Percentiles rank a stretch among this genome's conserved stretches.
These are phyloP conservation scores for Samia ricini DNA, from an alignment of 1,140 invertebrate species.

Conservation along the genomic window DNA sequence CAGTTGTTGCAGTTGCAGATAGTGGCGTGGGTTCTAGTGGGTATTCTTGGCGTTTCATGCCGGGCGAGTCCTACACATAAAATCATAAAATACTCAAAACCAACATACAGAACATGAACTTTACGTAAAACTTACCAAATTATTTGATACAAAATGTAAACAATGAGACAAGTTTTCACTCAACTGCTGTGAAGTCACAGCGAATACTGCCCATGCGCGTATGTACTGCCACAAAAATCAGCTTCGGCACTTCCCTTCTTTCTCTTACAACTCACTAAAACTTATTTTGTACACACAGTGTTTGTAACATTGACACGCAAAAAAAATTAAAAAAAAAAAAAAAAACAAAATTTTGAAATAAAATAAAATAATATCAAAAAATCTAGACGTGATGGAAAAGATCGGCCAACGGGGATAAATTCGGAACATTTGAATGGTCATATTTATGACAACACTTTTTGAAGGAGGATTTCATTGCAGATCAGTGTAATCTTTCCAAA, in stretches of 20 bases:
- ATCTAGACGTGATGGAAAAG: constrained; percentile 25
- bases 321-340: too few relatives aligned
- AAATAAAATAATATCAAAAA: constrained; percentile 18
- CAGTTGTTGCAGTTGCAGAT: too few relatives aligned
- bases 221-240: constrained; percentile 18
- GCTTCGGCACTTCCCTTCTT: constrained; percentile 13
- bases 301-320: too few relatives aligned
- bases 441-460: constrained; percentile 20
- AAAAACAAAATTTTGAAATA: constrained; percentile 12
- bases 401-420: constrained; percentile 22
- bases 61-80: too few relatives aligned
- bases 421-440: constrained; percentile 19
- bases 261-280: constrained; percentile 15
- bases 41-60: too few relatives aligned
- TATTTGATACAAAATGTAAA: constrained; percentile 20
- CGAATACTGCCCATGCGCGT: constrained; percentile 18
- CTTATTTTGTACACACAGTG: constrained; percentile 20
- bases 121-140: constrained; percentile 21
- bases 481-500: too few relatives aligned
- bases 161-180: constrained; percentile 13
- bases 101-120: constrained; percentile 18
- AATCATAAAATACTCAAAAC: too few relatives aligned
- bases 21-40: too few relatives aligned
- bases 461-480: constrained; percentile 7
- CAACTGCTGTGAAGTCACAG: constrained; percentile 13